Evolutionary conservation across 2,888 invertebrate species (phyloP), one percentile per base, ranked within the genome.

Genomic region (Drosophila eohydei): DNA sequence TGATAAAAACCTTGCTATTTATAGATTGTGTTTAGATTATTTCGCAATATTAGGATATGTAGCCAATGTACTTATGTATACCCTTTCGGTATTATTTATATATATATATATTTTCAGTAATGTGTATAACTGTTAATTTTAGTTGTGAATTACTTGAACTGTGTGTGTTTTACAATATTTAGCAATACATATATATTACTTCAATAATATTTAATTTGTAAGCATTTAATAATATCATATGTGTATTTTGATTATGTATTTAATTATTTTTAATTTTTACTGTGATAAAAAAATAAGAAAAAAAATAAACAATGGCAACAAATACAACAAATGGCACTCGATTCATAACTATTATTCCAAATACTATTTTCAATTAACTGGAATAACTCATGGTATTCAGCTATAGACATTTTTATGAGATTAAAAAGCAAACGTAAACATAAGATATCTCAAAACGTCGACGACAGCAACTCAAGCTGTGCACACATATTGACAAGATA

Each of bases 211-310:
- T 74, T 74, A 60, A 70, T 70, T 83, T 83, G 44, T 81, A 74
- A 85, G 74, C 67, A 70, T 74, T 85, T 68, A 70, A 67, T 71
- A 71, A 73, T 87, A 84, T 76, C 80, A 80, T 87, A 64, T 71
- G 67, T 74, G 84, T 81, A 75, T 82, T 84, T 84, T 80, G 84
- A 85, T 86, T 78, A 80, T 78, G 76, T 82, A 80, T 78, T 85
- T 79, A 69, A 81, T 90, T 87, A 86, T 78, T 88, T 87, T 88
- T 88, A 80, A 81, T 88, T 88, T 91, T 91, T 91, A 90, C 91
- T 91, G 91, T 91, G 91, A 91, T 91, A 70, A 86, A 83, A 50
- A 38, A 38, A 38, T 26, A 16, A 28, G n/a, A 51, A 43, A 40
- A 32, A 43, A 56, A 83, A 74, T 73, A 80, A 86, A 80, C 78